These are phyloP conservation scores for Lordiphosa clarofinis DNA, from an alignment of 1,140 invertebrate species.

Conservation along the genomic window DNA sequence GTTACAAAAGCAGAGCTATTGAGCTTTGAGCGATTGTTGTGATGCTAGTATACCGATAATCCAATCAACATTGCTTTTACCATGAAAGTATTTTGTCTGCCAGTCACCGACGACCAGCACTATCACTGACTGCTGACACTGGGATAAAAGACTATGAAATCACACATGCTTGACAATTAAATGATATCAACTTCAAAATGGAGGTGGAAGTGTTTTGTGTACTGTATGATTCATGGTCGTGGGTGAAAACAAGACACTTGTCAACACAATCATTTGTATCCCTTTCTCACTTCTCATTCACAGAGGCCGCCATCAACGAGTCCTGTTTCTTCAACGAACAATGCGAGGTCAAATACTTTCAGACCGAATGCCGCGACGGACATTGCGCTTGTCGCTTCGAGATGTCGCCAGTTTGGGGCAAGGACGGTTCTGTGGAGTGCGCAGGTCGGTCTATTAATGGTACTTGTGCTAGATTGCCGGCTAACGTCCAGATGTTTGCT, in stretches of 20 bases:
- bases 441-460: constrained; percentile 82
- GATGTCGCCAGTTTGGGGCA: constrained; percentile 84
- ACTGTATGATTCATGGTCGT: constrained; percentile 25
- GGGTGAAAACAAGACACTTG: constrained; percentile 7
- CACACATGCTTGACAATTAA: constrained; percentile 37
- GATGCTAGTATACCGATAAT: no score
- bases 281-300: constrained; percentile 65
- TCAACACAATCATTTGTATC: constrained; percentile 20
- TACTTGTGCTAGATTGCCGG: constrained; percentile 2
- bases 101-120: no score
- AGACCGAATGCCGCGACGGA: constrained; percentile 89
- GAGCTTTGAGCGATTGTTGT: no score
- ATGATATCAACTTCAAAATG: constrained; percentile 12
- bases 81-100: no score
- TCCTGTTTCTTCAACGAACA: constrained; percentile 90
- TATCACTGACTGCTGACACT: background rate
- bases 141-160: constrained; percentile 33
- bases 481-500: constrained; percentile 25
- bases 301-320: constrained; percentile 89
- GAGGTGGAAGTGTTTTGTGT: constrained; percentile 2
- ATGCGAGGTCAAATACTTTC: constrained; percentile 85
- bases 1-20: no score
- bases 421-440: constrained; percentile 86
- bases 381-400: constrained; percentile 89
- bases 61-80: no score